A percentile compares a stretch with the other conserved stretches of the same genome.
Conservation (phyloP, 2,888 invertebrate genomes). For the Sceliomorpha sp. region DNA sequence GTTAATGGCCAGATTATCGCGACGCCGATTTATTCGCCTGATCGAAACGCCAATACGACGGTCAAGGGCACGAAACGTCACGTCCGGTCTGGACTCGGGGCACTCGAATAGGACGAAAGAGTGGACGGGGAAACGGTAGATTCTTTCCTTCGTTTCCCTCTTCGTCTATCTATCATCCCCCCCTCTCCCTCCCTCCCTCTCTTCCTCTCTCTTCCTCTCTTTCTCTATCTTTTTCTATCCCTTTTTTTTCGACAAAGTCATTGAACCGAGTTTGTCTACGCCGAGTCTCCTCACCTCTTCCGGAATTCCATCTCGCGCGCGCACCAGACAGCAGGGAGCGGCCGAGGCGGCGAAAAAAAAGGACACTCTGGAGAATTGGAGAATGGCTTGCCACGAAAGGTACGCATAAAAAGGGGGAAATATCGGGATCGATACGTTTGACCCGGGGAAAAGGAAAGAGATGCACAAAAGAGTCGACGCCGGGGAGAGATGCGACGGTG, state of each 20-base stretch:
- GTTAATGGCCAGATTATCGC: too few species aligned
- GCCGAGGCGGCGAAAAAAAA: constrained; percentile 26
- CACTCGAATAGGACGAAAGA: too few species aligned
- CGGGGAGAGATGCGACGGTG: background rate
- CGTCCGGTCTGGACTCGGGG: too few species aligned
- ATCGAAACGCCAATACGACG: too few species aligned
- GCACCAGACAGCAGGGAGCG: constrained; percentile 28
- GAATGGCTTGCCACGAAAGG: constrained; percentile 28
- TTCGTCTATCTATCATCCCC: too few species aligned
- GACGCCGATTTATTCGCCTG: too few species aligned
- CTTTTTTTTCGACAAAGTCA: constrained; percentile 20
- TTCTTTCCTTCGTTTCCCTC: constrained; percentile 13
- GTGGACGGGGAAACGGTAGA: constrained; percentile 2
- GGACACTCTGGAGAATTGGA: constrained; percentile 35
- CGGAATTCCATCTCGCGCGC: constrained; percentile 33
- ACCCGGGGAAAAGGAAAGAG: constrained; percentile 23
- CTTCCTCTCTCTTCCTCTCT: constrained; percentile 26
- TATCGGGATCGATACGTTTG: constrained; percentile 45
- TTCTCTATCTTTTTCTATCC: constrained; percentile 17
- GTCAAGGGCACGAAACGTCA: too few species aligned
- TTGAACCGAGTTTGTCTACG: constrained; percentile 38
- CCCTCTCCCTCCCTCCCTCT: too few species aligned
- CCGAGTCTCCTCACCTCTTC: constrained; percentile 39
- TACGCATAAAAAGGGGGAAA: constrained; percentile 49
- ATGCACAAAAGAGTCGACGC: constrained; percentile 8